These are phyloP conservation scores for Valencia hispanica DNA, from an alignment of 2,797 vertebrate genomes.

Conservation along the genomic window DNA sequence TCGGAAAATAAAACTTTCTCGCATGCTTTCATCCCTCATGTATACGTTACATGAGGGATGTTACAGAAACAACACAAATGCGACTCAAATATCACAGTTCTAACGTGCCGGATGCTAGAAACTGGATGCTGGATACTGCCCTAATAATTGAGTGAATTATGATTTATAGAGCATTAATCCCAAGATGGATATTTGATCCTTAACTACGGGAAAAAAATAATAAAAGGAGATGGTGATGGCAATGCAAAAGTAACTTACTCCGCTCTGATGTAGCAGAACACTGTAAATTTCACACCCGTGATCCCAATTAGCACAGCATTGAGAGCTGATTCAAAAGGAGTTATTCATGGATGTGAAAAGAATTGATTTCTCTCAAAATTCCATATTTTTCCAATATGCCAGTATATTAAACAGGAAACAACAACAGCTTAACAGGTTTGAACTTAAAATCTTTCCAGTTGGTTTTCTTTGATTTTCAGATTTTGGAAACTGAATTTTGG, in stretches of 20 bases:
- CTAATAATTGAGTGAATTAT: background rate
- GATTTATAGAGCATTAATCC: background rate
- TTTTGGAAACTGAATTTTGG: background rate
- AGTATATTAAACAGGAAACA: too few species aligned
- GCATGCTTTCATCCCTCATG: background rate
- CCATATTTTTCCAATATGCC: too few species aligned
- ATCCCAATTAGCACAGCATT: background rate
- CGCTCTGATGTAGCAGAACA: background rate
- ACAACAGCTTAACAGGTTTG: background rate
- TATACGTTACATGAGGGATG: too few species aligned
- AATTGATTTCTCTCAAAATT: background rate
- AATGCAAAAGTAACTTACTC: background rate
- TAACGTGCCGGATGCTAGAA: background rate
- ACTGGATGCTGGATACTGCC: background rate
- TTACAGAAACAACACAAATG: background rate
- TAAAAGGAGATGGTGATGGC: background rate
- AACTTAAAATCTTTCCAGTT: background rate
- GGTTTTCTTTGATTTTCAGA: background rate
- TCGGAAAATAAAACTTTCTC: too few species aligned
- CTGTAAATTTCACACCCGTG: background rate
- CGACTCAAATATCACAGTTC: background rate
- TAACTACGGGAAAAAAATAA: background rate
- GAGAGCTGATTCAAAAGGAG: background rate
- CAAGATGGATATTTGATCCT: background rate
- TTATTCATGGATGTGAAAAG: background rate